Evolutionary conservation across 2,113 vertebrate species (phyloP), one percentile per base, ranked within the genome.

Genomic region (Melanostigma gelatinosum): DNA sequence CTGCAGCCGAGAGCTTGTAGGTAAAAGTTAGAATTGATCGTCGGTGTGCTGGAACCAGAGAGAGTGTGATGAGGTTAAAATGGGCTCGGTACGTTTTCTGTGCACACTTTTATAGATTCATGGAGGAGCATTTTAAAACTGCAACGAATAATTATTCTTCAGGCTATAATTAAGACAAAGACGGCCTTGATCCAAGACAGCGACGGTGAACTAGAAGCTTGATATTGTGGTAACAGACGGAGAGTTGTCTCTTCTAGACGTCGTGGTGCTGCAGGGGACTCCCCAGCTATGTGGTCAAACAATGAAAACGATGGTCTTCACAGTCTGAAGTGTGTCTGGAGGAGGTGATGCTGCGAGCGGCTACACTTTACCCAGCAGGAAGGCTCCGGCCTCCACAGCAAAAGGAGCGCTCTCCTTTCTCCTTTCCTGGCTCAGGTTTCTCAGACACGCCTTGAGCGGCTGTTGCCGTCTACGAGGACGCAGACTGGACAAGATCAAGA

Each of bases 401-500:
- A 29, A 29, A 29, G n/a, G 63, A 68, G 55, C 52, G 55, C 72
- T 69, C 71, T 20, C 12, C 32, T 32, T 32, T 4, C 5, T 40
- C 34, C 54, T 73, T 54, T 32, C 2, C 65, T 63, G 46, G 1
- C 48, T 79, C 29, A 0, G 5, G 32, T 34, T 65, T 52, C 67
- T 75, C 68, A 62, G 50, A 48, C 36, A 61, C 77, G 81, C 79
- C 82, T 84, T 82, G 36, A 80, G 65, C 54, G 69, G 72, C 55
- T 22, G 63, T 68, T 74, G 42, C 29, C 2, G 15, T 57, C 57
- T 8, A 20, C 40, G 67, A 55, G 36, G 70, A 75, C 57, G 48
- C 27, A 67, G 77, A 77, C 68, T 73, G 70, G 69, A 66, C 40
- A 8, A 18, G 79, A 75, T 73, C 69, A 80, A 79, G 52, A 70